Evolutionary conservation across 2,888 invertebrate species (phyloP).

Genomic region (Rhyacophila evoluta): DNA sequence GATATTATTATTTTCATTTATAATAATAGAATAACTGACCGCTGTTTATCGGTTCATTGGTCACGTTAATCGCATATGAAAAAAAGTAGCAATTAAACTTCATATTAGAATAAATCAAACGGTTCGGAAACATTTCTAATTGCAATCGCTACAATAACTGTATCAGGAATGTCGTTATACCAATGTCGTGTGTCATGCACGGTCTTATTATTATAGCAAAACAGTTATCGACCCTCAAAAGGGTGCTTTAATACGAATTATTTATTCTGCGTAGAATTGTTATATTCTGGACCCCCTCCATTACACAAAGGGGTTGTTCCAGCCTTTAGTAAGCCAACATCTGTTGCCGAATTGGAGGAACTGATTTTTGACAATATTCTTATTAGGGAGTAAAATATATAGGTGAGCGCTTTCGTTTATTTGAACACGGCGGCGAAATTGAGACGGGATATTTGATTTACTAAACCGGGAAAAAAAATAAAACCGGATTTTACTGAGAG

Average conservation of each 20-base stretch:
- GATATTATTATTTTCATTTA: not conserved
- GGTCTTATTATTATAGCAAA: constrained; percentile 34
- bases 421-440: constrained; percentile 19
- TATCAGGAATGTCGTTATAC: constrained; percentile 1
- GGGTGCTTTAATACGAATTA: constrained; percentile 48
- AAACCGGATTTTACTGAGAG: not conserved
- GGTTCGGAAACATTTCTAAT: not conserved
- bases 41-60: not conserved
- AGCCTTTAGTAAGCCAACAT: constrained; percentile 40
- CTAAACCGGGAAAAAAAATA: constrained; percentile 22
- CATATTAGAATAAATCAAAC: not conserved
- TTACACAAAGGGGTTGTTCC: constrained; percentile 29
- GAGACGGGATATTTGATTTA: constrained; percentile 24
- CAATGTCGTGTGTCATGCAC: constrained; percentile 17
- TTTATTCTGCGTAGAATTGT: constrained; percentile 43
- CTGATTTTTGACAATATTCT: constrained; percentile 52
- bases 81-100: not conserved
- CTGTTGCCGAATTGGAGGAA: constrained; percentile 52
- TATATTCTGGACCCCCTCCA: constrained; percentile 38
- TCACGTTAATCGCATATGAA: not conserved
- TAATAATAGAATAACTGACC: not conserved
- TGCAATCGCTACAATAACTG: not conserved
- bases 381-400: constrained; percentile 35
- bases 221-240: constrained; percentile 47
- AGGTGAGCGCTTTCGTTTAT: constrained; percentile 17